Percentiles rank a stretch among this genome's conserved stretches.
Evolutionary conservation across 1,140 invertebrate genomes (phyloP).

Genomic region (Scaptomyza montana): DNA sequence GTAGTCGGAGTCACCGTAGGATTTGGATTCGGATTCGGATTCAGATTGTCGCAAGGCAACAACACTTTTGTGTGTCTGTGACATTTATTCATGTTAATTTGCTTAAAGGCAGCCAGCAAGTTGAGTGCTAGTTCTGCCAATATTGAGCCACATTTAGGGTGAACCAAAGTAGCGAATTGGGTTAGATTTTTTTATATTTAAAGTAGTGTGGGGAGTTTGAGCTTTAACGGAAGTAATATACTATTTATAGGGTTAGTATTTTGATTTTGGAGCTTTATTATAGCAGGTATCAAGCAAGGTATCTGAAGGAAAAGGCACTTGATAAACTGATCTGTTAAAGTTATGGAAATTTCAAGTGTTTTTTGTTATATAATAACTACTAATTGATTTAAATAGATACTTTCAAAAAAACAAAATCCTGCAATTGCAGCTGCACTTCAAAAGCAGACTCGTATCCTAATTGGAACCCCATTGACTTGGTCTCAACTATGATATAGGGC

Average conservation of each 20-base stretch:
- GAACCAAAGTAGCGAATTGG: neutral
- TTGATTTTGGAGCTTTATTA: too few relatives aligned
- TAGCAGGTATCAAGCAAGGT: too few relatives aligned
- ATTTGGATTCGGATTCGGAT: slow-evolving; percentile 8
- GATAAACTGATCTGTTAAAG: too few relatives aligned
- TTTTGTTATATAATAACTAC: too few relatives aligned
- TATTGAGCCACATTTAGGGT: neutral
- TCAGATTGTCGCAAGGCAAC: slow-evolving; percentile 21
- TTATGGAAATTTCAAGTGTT: too few relatives aligned
- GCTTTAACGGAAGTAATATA: slow-evolving; percentile 4
- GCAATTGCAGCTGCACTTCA: slow-evolving; percentile 13
- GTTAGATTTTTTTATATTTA: neutral
- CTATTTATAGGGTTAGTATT: neutral
- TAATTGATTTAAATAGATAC: too few relatives aligned
- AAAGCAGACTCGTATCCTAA: slow-evolving; percentile 38
- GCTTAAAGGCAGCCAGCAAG: slow-evolving; percentile 52
- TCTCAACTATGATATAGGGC: slow-evolving; percentile 6
- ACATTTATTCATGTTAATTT: slow-evolving; percentile 75
- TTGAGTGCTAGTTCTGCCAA: neutral
- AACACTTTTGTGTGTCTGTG: slow-evolving; percentile 57
- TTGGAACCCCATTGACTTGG: slow-evolving; percentile 68
- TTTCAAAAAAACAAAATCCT: too few relatives aligned
- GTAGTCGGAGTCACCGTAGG: slow-evolving; percentile 26
- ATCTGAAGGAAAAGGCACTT: too few relatives aligned
- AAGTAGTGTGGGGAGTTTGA: neutral